Evolutionary conservation across 2,113 vertebrate genomes (phyloP), one percentile per base, ranked within the genome.

Genomic region (Archocentrus centrarchus): DNA sequence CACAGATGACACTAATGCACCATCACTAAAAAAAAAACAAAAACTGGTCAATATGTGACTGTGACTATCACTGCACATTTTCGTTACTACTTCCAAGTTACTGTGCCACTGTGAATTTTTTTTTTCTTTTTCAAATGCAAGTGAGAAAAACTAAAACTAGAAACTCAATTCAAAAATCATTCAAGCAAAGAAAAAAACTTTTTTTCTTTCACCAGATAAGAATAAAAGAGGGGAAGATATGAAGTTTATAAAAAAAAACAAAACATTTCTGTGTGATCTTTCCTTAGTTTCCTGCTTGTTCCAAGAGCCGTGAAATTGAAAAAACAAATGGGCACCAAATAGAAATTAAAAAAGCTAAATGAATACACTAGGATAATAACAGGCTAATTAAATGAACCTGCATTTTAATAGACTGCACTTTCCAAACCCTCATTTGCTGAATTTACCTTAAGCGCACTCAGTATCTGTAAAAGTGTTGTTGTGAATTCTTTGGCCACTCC

Each of bases 401-500:
- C 10, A 47, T 39, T 37, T 61, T 70, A 79, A 75, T 53, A 0
- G 27, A 15, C 47, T 55, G 0, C 5, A 22, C 0, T 75, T 78
- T 77, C 3, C 44, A n/a, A 32, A 5, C 13, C 15, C 4, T 24
- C 14, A 37, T 0, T 35, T 14, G 13, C 20, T 22, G 7, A 41
- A 73, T 55, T n/a, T 61, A 15, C 3, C 7, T 59, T 50, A 68
- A 73, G 37, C 62, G 24, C 32, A 24, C 14, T 13, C 10, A 35
- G 35, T 32, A 57, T 27, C 35, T 55, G 14, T 37, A 13, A 68
- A 66, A 17, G 11, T 76, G 35, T 59, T 81, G 1, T 59, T 89
- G 85, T 82, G 82, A 79, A 59, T 2, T 87, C 59, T 87, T 60
- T 35, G 5, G 90, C 88, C 92, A 93, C 89, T 89, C 88, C 86